Conservation (phyloP, 2,113 vertebrate species). For the Osmerus mordax region DNA sequence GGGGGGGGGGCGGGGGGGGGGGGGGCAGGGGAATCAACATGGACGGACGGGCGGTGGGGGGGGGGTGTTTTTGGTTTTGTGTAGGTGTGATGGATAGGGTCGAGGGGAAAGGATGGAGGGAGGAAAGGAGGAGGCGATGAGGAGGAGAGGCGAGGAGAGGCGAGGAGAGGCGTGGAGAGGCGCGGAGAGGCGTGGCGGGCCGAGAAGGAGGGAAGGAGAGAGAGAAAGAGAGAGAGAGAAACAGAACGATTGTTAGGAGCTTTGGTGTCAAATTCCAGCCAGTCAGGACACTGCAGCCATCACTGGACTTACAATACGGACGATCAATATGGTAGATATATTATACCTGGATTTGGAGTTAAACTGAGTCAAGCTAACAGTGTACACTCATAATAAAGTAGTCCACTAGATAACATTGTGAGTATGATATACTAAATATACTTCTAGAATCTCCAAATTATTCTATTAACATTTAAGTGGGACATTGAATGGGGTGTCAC, state of each 20-base stretch:
- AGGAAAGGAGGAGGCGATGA: constrained; percentile 54
- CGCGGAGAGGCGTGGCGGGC: constrained; percentile 49
- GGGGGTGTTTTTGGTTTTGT: constrained; percentile 33
- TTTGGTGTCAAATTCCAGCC: constrained; percentile 37
- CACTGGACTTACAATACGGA: constrained; percentile 32
- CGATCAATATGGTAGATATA: neutral
- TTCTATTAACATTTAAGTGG: no score
- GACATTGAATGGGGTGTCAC: neutral
- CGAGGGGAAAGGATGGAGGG: constrained; percentile 6
- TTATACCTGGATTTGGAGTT: no score
- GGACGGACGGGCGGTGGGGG: constrained; percentile 57
- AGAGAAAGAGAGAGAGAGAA: constrained; percentile 65
- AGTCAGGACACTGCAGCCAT: constrained; percentile 56
- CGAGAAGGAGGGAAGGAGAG: constrained; percentile 60
- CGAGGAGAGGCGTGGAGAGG: neutral
- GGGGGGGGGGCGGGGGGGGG: constrained; percentile 53
- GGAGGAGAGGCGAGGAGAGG: constrained; percentile 31
- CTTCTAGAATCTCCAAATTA: no score
- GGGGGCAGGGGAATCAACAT: constrained; percentile 31
- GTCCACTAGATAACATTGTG: no score
- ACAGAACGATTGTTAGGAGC: constrained; percentile 76
- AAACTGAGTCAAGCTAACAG: no score
- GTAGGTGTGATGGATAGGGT: constrained; percentile 5
- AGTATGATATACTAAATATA: no score
- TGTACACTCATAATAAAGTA: no score